phyloP scores from a whole-genome alignment of 2,113 vertebrate genomes.

The Bambusicola thoracicus region DNA sequence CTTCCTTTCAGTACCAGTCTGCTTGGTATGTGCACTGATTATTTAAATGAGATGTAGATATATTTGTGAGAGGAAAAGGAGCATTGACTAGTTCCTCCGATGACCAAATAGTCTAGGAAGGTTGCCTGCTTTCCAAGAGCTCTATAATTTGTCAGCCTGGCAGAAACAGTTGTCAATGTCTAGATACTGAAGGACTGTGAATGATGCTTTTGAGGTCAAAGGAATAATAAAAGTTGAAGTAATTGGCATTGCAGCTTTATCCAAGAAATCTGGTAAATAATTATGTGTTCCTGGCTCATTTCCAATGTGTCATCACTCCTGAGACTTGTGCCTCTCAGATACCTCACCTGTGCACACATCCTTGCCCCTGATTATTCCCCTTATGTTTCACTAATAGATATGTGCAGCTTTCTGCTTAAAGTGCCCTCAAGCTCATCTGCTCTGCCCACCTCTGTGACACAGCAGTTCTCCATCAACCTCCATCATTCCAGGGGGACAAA shows the following conservation, averaged over 20 bases:
- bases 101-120: neutral
- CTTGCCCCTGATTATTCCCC: neutral
- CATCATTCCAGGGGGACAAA: neutral
- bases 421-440: neutral
- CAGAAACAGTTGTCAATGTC: neutral
- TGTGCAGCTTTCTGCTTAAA: neutral
- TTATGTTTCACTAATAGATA: accelerated
- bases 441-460: neutral
- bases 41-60: neutral
- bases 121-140: neutral
- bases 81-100: neutral
- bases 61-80: neutral
- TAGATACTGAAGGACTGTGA: neutral
- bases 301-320: neutral
- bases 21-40: neutral
- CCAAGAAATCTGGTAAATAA: neutral
- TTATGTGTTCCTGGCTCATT: neutral
- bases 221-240: neutral
- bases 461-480: neutral
- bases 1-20: neutral
- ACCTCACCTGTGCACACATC: neutral
- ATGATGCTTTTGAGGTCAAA: neutral
- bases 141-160: neutral
- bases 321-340: neutral
- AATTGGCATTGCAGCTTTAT: too few species aligned